phyloP scores from a whole-genome alignment of 2,113 vertebrate genomes.

The Todiramphus chloris region DNA sequence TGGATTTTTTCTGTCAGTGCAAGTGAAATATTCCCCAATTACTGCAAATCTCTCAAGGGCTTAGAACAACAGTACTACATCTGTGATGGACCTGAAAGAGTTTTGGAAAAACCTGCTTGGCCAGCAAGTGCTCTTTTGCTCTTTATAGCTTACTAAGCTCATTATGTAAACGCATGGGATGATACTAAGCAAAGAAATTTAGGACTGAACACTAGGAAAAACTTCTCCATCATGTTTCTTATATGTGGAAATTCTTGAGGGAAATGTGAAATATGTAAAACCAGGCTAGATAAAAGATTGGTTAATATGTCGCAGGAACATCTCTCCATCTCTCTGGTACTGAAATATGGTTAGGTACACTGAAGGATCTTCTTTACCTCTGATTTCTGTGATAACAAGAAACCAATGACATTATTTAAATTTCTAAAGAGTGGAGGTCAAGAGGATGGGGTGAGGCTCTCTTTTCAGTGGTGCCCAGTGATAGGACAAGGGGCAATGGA shows the following conservation, averaged over 20 bases:
- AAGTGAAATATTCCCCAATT: conserved; percentile 30
- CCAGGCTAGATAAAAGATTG: background rate
- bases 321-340: background rate
- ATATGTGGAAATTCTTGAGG: background rate
- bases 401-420: background rate
- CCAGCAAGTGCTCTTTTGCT: background rate
- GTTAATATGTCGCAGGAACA: background rate
- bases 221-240: background rate
- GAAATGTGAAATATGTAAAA: background rate
- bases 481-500: too few species aligned
- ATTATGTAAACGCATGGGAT: background rate
- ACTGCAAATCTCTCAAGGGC: background rate
- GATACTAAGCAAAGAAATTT: background rate
- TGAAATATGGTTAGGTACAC: background rate
- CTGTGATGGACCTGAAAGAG: background rate
- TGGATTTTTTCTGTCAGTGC: background rate
- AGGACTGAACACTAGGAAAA: background rate
- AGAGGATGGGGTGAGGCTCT: too few species aligned
- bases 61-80: background rate
- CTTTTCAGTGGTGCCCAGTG: too few species aligned
- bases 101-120: background rate
- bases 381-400: background rate
- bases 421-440: too few species aligned
- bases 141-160: background rate
- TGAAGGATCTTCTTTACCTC: background rate